Evolutionary conservation across 1,140 invertebrate genomes (phyloP).

Genomic region (Apis mellifera): DNA sequence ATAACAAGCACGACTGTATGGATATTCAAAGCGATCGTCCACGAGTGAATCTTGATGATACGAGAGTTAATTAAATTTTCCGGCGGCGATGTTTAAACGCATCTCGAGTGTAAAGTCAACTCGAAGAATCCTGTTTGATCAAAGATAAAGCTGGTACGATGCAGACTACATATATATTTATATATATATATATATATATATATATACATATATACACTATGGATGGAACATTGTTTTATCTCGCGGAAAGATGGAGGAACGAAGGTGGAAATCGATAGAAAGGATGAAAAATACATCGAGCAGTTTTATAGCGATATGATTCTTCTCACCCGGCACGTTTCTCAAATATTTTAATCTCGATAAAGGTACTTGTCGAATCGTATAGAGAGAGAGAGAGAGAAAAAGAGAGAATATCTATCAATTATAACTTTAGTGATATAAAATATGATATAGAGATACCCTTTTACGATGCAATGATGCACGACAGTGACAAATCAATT

Average conservation of each 20-base stretch:
- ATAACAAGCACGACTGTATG: not conserved
- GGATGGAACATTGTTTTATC: not conserved
- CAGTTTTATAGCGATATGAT: not conserved
- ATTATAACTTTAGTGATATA: too few species aligned
- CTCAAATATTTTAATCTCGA: not conserved
- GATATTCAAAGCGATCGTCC: conserved; percentile 32
- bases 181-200: too few species aligned
- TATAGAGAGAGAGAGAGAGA: too few species aligned
- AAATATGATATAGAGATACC: too few species aligned
- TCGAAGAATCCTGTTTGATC: conserved; percentile 13
- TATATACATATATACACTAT: too few species aligned
- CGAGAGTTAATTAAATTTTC: conserved; percentile 43
- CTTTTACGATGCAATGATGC: too few species aligned
- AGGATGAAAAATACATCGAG: not conserved
- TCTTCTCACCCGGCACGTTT: not conserved
- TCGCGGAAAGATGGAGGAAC: not conserved
- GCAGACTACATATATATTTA: not conserved
- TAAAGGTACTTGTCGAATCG: not conserved
- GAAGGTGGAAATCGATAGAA: not conserved
- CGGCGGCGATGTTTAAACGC: conserved; percentile 21
- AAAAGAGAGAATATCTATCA: too few species aligned
- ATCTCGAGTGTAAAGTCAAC: not conserved
- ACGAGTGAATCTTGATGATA: conserved; percentile 9
- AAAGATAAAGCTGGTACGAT: not conserved
- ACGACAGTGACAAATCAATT: too few species aligned